Percentiles rank a stretch among this genome's conserved stretches.
phyloP scores from a whole-genome alignment of 2,888 invertebrate genomes.

The Aplocera efformata region DNA sequence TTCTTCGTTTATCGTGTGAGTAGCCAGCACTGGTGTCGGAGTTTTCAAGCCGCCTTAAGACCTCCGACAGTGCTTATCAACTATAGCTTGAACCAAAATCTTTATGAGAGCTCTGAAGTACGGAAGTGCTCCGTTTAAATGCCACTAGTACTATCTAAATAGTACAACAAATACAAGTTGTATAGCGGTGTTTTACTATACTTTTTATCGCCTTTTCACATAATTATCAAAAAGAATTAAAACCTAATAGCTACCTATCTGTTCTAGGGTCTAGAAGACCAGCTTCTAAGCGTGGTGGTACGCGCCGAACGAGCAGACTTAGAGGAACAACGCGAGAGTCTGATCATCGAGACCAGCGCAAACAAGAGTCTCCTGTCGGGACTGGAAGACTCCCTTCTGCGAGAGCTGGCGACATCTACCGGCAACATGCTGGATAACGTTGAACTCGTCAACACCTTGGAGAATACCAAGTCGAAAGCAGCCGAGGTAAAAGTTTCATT shows the following conservation, averaged over 20 bases:
- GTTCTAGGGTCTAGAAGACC: conserved; percentile 91
- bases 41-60: too few relatives aligned
- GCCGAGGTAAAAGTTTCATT: conserved; percentile 89
- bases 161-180: too few relatives aligned
- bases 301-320: conserved; percentile 92
- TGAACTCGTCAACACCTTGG: conserved; percentile 91
- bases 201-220: too few relatives aligned
- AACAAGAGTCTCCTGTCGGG: conserved; percentile 91
- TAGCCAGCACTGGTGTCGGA: too few relatives aligned
- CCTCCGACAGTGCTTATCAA: too few relatives aligned
- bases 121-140: too few relatives aligned
- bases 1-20: too few relatives aligned
- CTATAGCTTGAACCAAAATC: too few relatives aligned
- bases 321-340: conserved; percentile 90
- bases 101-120: too few relatives aligned
- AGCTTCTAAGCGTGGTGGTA: conserved; percentile 93
- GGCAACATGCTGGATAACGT: conserved; percentile 97
- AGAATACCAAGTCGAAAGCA: conserved; percentile 94
- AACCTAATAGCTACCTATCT: not conserved
- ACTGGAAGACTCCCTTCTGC: conserved; percentile 90
- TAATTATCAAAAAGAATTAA: too few relatives aligned
- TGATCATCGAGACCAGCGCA: conserved; percentile 91
- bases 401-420: conserved; percentile 91
- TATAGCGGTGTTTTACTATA: too few relatives aligned
- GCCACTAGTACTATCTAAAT: too few relatives aligned